Evolutionary conservation across 2,797 vertebrate species (phyloP).

Genomic region (Arnoldichthys spilopterus): DNA sequence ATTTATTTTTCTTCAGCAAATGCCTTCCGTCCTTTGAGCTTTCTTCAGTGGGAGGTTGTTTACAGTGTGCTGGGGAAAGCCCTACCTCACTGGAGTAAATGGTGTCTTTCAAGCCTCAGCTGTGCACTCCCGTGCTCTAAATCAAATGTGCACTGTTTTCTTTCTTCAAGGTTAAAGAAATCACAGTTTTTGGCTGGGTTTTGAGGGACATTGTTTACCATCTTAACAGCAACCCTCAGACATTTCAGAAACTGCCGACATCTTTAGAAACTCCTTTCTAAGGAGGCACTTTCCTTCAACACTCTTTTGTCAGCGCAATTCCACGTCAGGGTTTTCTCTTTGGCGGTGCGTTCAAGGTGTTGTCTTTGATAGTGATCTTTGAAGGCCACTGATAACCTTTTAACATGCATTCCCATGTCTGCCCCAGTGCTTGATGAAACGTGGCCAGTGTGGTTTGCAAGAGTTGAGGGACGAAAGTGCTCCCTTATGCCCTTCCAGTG

Average conservation of each 20-base stretch:
- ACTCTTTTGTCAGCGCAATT: conserved; percentile 11
- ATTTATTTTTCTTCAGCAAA: conserved; percentile 7
- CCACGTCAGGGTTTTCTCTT: conserved; percentile 11
- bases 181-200: conserved; percentile 67
- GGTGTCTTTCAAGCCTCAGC: conserved; percentile 69
- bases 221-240: conserved; percentile 51
- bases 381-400: conserved; percentile 69
- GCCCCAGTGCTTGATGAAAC: conserved; percentile 65
- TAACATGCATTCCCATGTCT: conserved; percentile 61
- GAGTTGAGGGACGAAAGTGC: conserved; percentile 61
- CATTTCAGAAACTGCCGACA: conserved; percentile 44
- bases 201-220: conserved; percentile 68
- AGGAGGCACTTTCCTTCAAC: conserved; percentile 25
- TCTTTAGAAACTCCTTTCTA: conserved; percentile 15
- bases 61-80: conserved; percentile 66
- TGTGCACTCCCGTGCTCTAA: conserved; percentile 65
- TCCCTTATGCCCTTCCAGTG: conserved; percentile 67
- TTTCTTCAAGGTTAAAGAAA: conserved; percentile 70
- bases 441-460: conserved; percentile 62
- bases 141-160: conserved; percentile 68
- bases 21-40: conserved; percentile 51
- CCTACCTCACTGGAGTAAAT: conserved; percentile 70
- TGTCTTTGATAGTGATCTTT: conserved; percentile 53
- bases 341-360: conserved; percentile 31
- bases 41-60: conserved; percentile 64